Conservation (phyloP, 2,797 vertebrate species). For the Aselliscus stoliczkanus region DNA sequence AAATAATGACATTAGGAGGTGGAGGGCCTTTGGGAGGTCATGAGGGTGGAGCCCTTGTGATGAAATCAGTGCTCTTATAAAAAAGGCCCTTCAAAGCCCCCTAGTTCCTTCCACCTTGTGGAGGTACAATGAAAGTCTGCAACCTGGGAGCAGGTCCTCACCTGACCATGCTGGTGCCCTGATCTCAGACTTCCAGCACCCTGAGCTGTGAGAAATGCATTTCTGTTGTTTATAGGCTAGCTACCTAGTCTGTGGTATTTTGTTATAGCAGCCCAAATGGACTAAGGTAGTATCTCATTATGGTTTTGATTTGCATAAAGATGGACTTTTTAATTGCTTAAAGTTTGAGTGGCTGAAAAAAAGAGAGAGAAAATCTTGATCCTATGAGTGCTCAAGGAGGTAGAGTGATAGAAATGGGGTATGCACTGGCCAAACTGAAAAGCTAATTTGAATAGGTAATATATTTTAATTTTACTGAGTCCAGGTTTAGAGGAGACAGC, state of each 20-base stretch:
- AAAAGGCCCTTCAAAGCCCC: background rate
- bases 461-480: background rate
- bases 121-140: background rate
- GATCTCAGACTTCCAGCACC: background rate
- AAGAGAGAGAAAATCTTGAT: slow-evolving; percentile 14
- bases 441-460: background rate
- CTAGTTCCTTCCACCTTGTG: background rate
- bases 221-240: background rate
- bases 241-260: background rate
- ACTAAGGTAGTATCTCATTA: background rate
- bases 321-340: slow-evolving; percentile 17
- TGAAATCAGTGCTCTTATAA: background rate
- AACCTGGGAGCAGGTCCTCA: background rate
- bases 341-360: background rate
- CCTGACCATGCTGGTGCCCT: background rate
- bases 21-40: background rate
- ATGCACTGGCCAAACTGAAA: background rate
- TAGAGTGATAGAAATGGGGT: background rate
- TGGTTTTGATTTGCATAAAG: background rate
- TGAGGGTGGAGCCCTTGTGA: background rate
- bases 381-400: background rate
- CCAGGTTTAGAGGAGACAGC: background rate
- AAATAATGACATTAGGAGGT: background rate
- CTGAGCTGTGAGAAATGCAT: background rate
- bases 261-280: background rate